Percentiles rank a stretch among this genome's conserved stretches.
Conservation (phyloP, 1,140 invertebrate genomes). For the Saccostrea glomerata region DNA sequence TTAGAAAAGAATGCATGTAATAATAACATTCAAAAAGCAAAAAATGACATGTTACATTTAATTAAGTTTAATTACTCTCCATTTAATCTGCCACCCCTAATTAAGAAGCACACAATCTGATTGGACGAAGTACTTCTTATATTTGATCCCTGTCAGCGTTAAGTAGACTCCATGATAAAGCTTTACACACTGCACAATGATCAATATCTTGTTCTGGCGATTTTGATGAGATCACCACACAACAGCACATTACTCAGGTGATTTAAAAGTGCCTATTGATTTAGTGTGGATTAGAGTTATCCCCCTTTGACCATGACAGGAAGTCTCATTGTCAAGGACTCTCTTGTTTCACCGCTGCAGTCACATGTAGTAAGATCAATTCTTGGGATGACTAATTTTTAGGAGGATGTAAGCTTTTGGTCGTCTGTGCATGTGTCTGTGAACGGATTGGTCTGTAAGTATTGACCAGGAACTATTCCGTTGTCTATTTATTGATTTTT, state of each 20-base stretch:
- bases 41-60: too few relatives aligned
- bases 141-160: background rate
- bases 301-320: constrained; percentile 5
- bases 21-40: too few relatives aligned
- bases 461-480: background rate
- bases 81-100: background rate
- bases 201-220: background rate
- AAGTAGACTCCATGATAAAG: background rate
- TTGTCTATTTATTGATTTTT: background rate
- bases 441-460: background rate
- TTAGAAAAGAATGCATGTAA: too few relatives aligned
- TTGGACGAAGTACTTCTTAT: background rate
- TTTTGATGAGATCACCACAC: background rate
- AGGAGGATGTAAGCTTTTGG: background rate
- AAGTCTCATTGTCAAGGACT: constrained; percentile 22
- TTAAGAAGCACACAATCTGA: background rate
- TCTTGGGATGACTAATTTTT: background rate
- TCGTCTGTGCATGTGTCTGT: background rate
- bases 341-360: background rate
- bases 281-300: background rate
- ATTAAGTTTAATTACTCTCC: too few relatives aligned
- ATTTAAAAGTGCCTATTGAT: background rate
- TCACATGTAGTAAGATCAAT: constrained; percentile 18
- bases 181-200: background rate
- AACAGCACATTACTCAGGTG: background rate